Conservation (phyloP, 2,888 invertebrate species). For the Torymus aiolomorphi region DNA sequence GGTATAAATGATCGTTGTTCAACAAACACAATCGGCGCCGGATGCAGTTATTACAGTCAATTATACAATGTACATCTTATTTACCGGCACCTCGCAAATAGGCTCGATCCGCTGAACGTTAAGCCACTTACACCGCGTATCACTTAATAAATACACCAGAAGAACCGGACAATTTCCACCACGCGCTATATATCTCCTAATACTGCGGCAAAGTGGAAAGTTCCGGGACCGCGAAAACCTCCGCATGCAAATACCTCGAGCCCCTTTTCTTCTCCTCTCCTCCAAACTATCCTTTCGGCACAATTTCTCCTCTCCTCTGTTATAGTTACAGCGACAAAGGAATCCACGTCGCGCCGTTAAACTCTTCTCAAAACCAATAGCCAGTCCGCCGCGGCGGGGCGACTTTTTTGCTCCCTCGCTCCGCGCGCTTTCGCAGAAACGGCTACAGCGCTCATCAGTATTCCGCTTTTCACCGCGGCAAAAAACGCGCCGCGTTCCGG, state of each 20-base stretch:
- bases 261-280: background rate
- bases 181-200: too few relatives aligned
- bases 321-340: background rate
- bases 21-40: too few relatives aligned
- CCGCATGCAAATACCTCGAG: background rate
- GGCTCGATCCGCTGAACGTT: too few relatives aligned
- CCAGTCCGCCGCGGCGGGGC: background rate
- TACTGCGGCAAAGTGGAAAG: too few relatives aligned
- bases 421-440: conserved; percentile 24
- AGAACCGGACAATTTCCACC: too few relatives aligned
- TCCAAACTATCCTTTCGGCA: background rate
- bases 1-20: too few relatives aligned
- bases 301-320: background rate
- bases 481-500: too few relatives aligned
- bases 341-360: background rate
- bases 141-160: too few relatives aligned
- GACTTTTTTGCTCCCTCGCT: background rate
- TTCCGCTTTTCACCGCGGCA: conserved; percentile 15
- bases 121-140: too few relatives aligned
- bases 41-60: too few relatives aligned
- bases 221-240: background rate
- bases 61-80: too few relatives aligned
- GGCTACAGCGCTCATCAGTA: conserved; percentile 20
- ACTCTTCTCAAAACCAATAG: conserved; percentile 5
- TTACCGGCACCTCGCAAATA: too few relatives aligned